Evolutionary conservation across 2,113 vertebrate species (phyloP).

Genomic region (Macroglossus sobrinus): DNA sequence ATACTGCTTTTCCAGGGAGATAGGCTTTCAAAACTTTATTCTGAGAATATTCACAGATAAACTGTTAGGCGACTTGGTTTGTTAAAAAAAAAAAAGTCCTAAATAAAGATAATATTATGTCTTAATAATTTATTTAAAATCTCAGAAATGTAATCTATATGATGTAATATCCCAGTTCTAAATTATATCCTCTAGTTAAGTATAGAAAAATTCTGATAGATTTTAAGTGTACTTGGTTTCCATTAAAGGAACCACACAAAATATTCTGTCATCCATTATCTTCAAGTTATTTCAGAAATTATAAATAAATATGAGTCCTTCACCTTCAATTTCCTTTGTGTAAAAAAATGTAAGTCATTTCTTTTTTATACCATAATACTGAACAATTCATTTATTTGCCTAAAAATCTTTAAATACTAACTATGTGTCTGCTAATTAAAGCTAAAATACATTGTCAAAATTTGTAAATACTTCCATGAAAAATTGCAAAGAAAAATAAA

Average conservation of each 20-base stretch:
- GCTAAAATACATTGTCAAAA: conserved; percentile 53
- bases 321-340: background rate
- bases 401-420: conserved; percentile 10
- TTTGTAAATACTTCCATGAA: conserved; percentile 45
- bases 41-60: conserved; percentile 27
- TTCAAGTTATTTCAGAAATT: background rate
- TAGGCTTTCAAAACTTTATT: background rate
- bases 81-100: background rate
- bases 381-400: background rate
- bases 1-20: background rate
- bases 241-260: conserved; percentile 53
- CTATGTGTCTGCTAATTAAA: conserved; percentile 19
- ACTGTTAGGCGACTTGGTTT: background rate
- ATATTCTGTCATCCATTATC: background rate
- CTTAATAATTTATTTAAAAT: conserved; percentile 61
- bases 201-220: conserved; percentile 66
- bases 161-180: conserved; percentile 69
- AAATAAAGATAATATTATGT: background rate
- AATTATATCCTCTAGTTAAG: conserved; percentile 65
- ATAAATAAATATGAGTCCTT: conserved; percentile 1
- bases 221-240: conserved; percentile 52
- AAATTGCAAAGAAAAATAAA: conserved; percentile 25
- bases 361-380: background rate
- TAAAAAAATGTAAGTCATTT: background rate
- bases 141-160: conserved; percentile 69